Evolutionary conservation across 2,888 invertebrate species (phyloP), one percentile per base, ranked within the genome.

Genomic region (Pachliopta kotzebuea): DNA sequence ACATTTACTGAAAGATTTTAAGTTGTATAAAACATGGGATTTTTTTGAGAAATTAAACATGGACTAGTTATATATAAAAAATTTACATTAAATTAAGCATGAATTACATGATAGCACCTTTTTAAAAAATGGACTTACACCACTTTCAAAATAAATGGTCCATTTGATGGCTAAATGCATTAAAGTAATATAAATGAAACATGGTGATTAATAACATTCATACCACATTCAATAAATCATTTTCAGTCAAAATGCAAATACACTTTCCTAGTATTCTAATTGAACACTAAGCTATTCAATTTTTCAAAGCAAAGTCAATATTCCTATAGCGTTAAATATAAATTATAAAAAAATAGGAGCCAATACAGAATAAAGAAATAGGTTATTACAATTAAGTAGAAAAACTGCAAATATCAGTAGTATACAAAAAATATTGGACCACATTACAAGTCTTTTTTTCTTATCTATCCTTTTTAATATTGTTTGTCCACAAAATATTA

Each of bases 281-380:
- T 76, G 73, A 78, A 83, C 67, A 76, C 84, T 84, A 86, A 82
- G 73, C 81, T 84, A 85, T 81, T 81, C 82, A 84, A 45, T 74
- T 79, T 85, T 84, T 83, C 79, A 86, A 89, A 91, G 89, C 89
- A 84, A 85, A 80, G 80, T 88, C 83, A 85, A 88, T 89, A 87
- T 86, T 86, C 77, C 74, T 76, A 79, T 74, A 67, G 63, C 71
- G 71, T 73, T 80, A 77, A 77, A 70, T 78, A 77, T 78, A 69
- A 76, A 76, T 76, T 76, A 76, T 31, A 74, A 76, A 75, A 74
- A 79, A 80, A 69, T 85, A 80, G 80, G 86, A 88, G 87, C 82
- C 80, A 80, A 85, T 84, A 72, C 73, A 74, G 71, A 65, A 75
- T 68, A 78, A 73, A 79, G 72, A 72, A 75, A 74, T 63, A 68